Evolutionary conservation across 2,113 vertebrate species (phyloP).

Genomic region (Xiphophorus hellerii): DNA sequence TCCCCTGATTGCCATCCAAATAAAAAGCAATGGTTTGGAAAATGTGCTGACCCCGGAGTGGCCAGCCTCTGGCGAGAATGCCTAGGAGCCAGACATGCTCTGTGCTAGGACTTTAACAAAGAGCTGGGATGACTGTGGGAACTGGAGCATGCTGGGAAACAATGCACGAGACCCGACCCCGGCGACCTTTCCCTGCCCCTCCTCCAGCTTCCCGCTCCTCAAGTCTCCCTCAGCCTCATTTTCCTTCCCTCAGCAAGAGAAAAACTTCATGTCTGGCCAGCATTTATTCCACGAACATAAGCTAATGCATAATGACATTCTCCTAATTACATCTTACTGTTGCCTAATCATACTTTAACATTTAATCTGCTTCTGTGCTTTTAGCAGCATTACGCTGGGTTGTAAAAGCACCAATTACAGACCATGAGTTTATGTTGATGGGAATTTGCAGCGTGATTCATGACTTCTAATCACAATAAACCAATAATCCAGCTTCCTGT

Average conservation of each 20-base stretch:
- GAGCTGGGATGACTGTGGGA: constrained; percentile 54
- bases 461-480: constrained; percentile 56
- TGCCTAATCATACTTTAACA: constrained; percentile 40
- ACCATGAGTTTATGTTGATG: constrained; percentile 52
- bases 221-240: constrained; percentile 6
- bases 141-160: constrained; percentile 70
- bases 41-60: constrained; percentile 65
- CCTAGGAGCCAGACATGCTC: constrained; percentile 58
- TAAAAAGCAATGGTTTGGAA: constrained; percentile 61
- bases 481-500: constrained; percentile 56
- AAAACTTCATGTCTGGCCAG: constrained; percentile 28
- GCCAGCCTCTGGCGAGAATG: constrained; percentile 41
- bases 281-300: constrained; percentile 20
- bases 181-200: constrained; percentile 22
- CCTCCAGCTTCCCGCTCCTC: constrained; percentile 5
- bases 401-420: constrained; percentile 58
- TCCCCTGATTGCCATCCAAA: constrained; percentile 40
- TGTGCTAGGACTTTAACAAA: constrained; percentile 62
- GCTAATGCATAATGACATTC: constrained; percentile 44
- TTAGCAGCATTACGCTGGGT: constrained; percentile 36
- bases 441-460: constrained; percentile 55
- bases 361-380: constrained; percentile 51
- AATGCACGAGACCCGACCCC: constrained; percentile 59
- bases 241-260: not conserved
- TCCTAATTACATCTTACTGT: constrained; percentile 56